Evolutionary conservation across 2,797 vertebrate genomes (phyloP), one percentile per base, ranked within the genome.

Genomic region (Tauraco hartlaubi): DNA sequence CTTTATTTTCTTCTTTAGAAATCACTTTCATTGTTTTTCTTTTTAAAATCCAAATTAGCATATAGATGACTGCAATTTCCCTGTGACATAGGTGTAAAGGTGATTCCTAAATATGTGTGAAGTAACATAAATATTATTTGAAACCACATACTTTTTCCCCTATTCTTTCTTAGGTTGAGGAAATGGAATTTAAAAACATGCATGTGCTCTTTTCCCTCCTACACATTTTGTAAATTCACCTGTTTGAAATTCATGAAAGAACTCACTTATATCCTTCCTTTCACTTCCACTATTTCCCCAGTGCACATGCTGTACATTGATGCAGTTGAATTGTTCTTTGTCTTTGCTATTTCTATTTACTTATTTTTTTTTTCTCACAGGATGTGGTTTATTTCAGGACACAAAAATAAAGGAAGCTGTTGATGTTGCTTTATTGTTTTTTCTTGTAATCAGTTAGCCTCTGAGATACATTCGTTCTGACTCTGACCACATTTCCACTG

Each of bases 11-110:
- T 95, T 98, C 92, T 96, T 94, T 95, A 97, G 90, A 96, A 95
- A 97, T 96, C 95, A 88, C 91, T 97, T 97, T 96, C 62, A 75
- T 93, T 97, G 97, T 95, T 98, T 98, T 97, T 96, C 96, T 96
- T 97, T 95, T 95, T 82, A 89, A 92, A 92, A 90, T 75, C 94
- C 46, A 95, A 92, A 83, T 95, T 94, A 96, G n/a, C 77, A 82
- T 95, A 79, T 97, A 92, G 48, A 97, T 92, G 68, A 91, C 64
- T 94, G 80, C 85, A 94, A 51, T 81, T 96, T 51, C 63, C 79
- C 74, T 62, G 12, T 86, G 37, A 94, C 91, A 90, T 81, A 91
- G 88, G 44, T 91, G 62, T 95, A 82, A 94, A 93, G 9, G 52
- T 91, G 85, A 63, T 95, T 91, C 95, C 74, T 97, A 75, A 97